Percentiles rank a stretch among this genome's conserved stretches.
Conservation (phyloP, 2,888 invertebrate genomes). For the Adelognathus sp. region DNA sequence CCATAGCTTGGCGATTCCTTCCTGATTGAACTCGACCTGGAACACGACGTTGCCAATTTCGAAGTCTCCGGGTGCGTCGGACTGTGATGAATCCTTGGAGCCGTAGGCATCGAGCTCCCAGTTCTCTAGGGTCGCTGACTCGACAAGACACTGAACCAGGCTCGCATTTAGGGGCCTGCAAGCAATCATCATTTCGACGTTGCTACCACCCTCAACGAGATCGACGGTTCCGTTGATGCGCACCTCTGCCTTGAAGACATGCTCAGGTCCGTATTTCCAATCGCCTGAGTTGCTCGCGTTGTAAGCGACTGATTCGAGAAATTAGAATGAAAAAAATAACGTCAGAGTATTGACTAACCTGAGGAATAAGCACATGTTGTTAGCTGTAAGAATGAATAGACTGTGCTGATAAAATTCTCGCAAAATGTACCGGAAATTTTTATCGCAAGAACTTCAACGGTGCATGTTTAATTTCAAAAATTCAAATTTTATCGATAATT, state of each 20-base stretch:
- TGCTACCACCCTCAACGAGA: background rate
- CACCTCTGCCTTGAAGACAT: constrained; percentile 19
- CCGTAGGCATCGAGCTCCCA: background rate
- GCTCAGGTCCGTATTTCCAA: constrained; percentile 36
- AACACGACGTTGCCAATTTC: background rate
- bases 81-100: no score
- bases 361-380: background rate
- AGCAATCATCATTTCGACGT: background rate
- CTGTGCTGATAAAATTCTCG: no score
- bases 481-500: no score
- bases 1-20: constrained; percentile 13
- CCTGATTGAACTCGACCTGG: constrained; percentile 18
- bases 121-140: background rate
- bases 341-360: background rate
- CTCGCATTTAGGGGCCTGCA: constrained; percentile 24
- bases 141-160: constrained; percentile 1
- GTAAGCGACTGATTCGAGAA: constrained; percentile 7
- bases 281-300: background rate
- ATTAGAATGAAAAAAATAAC: background rate
- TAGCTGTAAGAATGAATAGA: no score
- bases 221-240: background rate
- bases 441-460: no score
- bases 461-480: no score
- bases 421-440: no score
- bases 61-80: background rate